A percentile compares a stretch with the other conserved stretches of the same genome.
Evolutionary conservation across 2,113 vertebrate species (phyloP).

Genomic region (Pithys albifrons): DNA sequence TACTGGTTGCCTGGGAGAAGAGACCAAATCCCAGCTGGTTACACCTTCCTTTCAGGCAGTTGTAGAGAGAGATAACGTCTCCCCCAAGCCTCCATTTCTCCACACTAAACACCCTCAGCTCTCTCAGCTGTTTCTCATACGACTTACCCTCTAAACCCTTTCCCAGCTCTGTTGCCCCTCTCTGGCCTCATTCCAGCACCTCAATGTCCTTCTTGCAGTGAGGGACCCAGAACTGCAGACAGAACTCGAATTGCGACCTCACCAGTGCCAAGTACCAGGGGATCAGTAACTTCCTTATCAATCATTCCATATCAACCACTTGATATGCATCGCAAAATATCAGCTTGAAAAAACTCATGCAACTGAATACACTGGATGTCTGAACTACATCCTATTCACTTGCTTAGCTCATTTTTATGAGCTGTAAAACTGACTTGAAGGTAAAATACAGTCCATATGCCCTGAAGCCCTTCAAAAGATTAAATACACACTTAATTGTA

Average conservation of each 20-base stretch:
- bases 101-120: not conserved
- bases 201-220: fast-evolving
- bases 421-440: not conserved
- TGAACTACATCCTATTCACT: not conserved
- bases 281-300: not conserved
- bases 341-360: not conserved
- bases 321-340: not conserved
- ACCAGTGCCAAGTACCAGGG: not conserved
- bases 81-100: not conserved
- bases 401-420: not conserved
- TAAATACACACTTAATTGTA: not conserved
- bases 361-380: not conserved
- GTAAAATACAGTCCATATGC: not conserved
- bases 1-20: not conserved
- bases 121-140: not conserved
- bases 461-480: not conserved
- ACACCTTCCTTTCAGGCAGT: not conserved
- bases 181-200: fast-evolving
- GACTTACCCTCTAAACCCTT: not conserved
- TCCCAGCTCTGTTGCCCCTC: fast-evolving
- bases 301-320: not conserved
- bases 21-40: not conserved
- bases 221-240: not conserved
- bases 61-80: not conserved
- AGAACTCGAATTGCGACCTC: not conserved